A percentile compares a stretch with the other conserved stretches of the same genome.
Conservation (phyloP, 2,113 vertebrate species). For the Oncorhynchus kisutch region DNA sequence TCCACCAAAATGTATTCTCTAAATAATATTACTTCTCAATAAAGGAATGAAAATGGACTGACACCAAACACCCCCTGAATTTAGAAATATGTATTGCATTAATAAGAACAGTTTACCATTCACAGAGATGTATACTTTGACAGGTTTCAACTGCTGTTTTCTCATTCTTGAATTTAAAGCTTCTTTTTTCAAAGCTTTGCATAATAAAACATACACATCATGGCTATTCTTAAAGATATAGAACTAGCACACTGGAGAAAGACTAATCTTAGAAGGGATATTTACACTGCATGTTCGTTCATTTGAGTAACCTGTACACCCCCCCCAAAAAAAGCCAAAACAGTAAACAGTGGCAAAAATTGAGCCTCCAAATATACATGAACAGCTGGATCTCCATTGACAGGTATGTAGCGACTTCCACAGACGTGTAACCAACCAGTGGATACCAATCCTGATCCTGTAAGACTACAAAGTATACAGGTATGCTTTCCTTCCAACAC, state of each 20-base stretch:
- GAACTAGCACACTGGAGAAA: not conserved
- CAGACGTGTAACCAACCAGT: too few species aligned
- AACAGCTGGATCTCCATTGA: not conserved
- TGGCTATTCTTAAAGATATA: not conserved
- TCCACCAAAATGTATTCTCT: too few species aligned
- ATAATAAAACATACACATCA: slow-evolving; percentile 10
- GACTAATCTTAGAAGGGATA: too few species aligned
- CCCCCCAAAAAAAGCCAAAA: not conserved
- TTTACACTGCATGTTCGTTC: not conserved
- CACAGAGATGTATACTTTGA: not conserved
- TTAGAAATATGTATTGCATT: not conserved
- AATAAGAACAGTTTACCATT: not conserved
- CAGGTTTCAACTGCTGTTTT: not conserved
- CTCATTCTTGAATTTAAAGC: not conserved
- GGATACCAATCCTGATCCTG: too few species aligned
- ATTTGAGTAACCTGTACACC: not conserved
- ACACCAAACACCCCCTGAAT: not conserved
- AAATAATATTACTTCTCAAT: too few species aligned
- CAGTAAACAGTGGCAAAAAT: not conserved
- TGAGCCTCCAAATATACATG: not conserved
- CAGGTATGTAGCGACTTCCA: not conserved
- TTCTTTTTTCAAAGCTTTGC: not conserved
- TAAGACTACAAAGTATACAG: too few species aligned
- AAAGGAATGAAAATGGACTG: too few species aligned
- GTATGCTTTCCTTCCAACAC: too few species aligned